A percentile compares a stretch with the other conserved stretches of the same genome.
These are phyloP conservation scores for Papilio machaon DNA, from an alignment of 1,140 invertebrate genomes.

Conservation along the genomic window DNA sequence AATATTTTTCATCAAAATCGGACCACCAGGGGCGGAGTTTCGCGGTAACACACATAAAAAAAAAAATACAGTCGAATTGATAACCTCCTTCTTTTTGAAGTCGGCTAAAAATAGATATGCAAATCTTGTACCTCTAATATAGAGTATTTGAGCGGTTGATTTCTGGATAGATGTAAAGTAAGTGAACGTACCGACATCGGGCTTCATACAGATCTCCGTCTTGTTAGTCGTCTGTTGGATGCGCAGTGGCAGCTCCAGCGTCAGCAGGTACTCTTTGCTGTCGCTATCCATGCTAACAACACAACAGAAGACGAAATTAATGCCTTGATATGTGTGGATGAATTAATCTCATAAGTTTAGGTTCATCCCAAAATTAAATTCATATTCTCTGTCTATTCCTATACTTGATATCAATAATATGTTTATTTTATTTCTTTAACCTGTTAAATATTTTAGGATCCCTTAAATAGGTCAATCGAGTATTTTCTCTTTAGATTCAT, in stretches of 20 bases:
- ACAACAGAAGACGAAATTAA: background rate
- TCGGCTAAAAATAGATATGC: too few species aligned
- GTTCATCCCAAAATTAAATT: background rate
- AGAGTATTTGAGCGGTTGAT: too few species aligned
- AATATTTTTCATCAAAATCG: too few species aligned
- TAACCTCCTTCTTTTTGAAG: too few species aligned
- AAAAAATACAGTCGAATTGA: too few species aligned
- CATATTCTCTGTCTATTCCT: background rate
- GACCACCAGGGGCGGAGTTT: too few species aligned
- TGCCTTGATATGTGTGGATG: background rate
- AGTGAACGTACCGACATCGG: constrained; percentile 41
- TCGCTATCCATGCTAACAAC: constrained; percentile 43
- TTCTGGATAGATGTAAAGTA: background rate
- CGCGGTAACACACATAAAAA: too few species aligned
- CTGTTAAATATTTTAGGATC: background rate
- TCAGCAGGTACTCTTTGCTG: constrained; percentile 41
- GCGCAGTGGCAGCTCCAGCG: constrained; percentile 47
- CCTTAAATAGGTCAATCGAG: background rate
- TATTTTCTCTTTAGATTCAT: background rate
- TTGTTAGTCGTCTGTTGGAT: constrained; percentile 49
- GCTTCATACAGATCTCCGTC: constrained; percentile 38
- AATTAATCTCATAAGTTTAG: background rate
- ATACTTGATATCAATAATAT: background rate
- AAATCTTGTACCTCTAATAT: too few species aligned
- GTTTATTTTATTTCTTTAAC: background rate